Evolutionary conservation across 35 echinoderm and acorn worm species (phyloP).

Genomic region (Heliocidaris erythrogramma): DNA sequence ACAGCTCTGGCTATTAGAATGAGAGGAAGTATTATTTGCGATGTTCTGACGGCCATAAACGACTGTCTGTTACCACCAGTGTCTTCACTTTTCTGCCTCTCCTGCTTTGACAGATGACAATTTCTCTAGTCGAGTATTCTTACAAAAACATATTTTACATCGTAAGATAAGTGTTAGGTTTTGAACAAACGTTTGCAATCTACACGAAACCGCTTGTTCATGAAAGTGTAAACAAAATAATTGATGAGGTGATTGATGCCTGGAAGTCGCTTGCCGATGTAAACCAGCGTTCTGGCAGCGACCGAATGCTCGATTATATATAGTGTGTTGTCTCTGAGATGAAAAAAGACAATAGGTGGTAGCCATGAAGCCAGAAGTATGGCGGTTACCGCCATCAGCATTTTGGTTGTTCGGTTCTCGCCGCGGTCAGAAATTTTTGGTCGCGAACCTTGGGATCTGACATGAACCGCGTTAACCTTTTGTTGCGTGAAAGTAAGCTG

Average conservation of each 20-base stretch:
- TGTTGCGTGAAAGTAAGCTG: not conserved
- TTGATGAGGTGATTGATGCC: conserved; percentile 33
- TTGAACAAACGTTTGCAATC: conserved; percentile 27
- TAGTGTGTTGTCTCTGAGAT: conserved; percentile 34
- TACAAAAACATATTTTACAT: too few relatives aligned
- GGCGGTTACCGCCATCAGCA: conserved; percentile 38
- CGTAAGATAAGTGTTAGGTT: not conserved
- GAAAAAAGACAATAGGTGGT: conserved; percentile 36
- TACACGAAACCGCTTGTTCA: conserved; percentile 39
- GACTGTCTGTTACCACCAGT: too few relatives aligned
- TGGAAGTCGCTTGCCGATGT: conserved; percentile 26
- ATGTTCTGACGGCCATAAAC: too few relatives aligned
- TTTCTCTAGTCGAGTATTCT: too few relatives aligned
- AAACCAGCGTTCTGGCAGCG: conserved; percentile 21
- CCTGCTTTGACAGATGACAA: too few relatives aligned
- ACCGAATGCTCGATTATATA: not conserved
- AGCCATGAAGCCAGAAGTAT: conserved; percentile 37
- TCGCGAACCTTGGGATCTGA: not conserved
- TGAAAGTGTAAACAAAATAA: conserved; percentile 29
- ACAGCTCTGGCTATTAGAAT: too few relatives aligned
- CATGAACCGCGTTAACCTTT: not conserved
- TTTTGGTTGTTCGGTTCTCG: conserved; percentile 39
- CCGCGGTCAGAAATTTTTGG: conserved; percentile 5
- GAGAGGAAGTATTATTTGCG: too few relatives aligned
- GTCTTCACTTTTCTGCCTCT: too few relatives aligned